Evolutionary conservation across 2,888 invertebrate species (phyloP), one percentile per base, ranked within the genome.

Genomic region (Meiosimyza decipiens): DNA sequence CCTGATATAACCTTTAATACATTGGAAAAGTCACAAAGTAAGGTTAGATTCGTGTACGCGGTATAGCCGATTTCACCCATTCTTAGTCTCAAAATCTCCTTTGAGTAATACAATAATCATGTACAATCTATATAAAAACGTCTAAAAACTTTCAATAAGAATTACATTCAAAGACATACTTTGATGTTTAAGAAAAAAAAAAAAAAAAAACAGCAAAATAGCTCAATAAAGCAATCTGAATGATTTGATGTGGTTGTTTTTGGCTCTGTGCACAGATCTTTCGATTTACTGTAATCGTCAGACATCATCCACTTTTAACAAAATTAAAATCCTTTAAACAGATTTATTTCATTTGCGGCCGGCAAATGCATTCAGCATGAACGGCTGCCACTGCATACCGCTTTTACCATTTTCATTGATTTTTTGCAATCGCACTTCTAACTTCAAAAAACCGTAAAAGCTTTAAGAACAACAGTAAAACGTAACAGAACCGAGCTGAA

Each of bases 291-390:
- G 28, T 28, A 55, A 55, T 9, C 55, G 1, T 16, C 7, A 28
- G 16, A 9, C 33, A 13, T 54, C 47, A 13, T 47, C 47, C 18
- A 18, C 16, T 55, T 67, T 40, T 18, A 67, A 74, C 71, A 71
- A 75, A 75, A 82, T 83, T 81, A 83, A 83, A 83, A 82, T 83
- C 84, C 79, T 79, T 82, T 82, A 83, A 84, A 80, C 80, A 80
- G 83, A 84, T 83, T 83, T 82, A 82, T 84, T 83, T 77, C 78
- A 77, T 83, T 81, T 83, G 83, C 80, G 81, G 83, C 83, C 82
- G 82, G 81, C 82, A 81, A 83, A 83, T 81, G 81, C 84, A 82
- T 74, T 73, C 68, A 71, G n/a, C 52, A 59, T 49, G 52, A 60
- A 40, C 15, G 9, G 33, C 9, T 51, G 15, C 65, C 54, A 33